These are phyloP conservation scores for Pimpla rufipes DNA, from an alignment of 2,888 invertebrate species.

Conservation along the genomic window DNA sequence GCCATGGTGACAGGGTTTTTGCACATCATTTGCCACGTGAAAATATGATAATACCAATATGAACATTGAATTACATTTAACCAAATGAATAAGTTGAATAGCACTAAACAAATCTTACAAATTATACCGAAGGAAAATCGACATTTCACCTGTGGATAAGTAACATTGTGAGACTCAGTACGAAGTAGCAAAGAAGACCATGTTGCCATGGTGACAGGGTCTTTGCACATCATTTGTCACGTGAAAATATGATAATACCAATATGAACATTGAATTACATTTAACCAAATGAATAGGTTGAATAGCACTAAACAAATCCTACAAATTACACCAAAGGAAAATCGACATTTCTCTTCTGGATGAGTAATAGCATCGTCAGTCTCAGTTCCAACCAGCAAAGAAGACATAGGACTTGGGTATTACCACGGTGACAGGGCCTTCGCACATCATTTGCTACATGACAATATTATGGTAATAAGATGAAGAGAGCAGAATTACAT, in stretches of 20 bases:
- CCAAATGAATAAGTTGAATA: no score
- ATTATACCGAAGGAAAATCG: not conserved
- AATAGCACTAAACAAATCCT: not conserved
- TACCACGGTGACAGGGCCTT: not conserved
- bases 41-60: no score
- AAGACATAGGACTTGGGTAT: not conserved
- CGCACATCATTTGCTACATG: slow-evolving; percentile 5
- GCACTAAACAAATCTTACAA: not conserved
- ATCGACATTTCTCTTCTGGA: slow-evolving; percentile 4
- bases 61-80: no score
- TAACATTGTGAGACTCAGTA: not conserved
- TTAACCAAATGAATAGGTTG: no score
- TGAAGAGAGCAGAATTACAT: slow-evolving; percentile 20
- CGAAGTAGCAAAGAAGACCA: not conserved
- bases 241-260: no score
- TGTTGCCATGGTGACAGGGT: not conserved
- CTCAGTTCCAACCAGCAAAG: no score
- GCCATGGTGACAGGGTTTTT: no score
- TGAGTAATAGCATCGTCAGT: not conserved
- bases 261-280: slow-evolving; percentile 13
- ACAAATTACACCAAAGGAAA: not conserved
- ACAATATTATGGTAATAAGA: slow-evolving; percentile 29
- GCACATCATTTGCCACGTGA: no score
- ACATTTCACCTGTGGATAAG: slow-evolving; percentile 4
- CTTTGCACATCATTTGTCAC: no score